Evolutionary conservation across 2,113 vertebrate genomes (phyloP).

Genomic region (Clarias gariepinus): DNA sequence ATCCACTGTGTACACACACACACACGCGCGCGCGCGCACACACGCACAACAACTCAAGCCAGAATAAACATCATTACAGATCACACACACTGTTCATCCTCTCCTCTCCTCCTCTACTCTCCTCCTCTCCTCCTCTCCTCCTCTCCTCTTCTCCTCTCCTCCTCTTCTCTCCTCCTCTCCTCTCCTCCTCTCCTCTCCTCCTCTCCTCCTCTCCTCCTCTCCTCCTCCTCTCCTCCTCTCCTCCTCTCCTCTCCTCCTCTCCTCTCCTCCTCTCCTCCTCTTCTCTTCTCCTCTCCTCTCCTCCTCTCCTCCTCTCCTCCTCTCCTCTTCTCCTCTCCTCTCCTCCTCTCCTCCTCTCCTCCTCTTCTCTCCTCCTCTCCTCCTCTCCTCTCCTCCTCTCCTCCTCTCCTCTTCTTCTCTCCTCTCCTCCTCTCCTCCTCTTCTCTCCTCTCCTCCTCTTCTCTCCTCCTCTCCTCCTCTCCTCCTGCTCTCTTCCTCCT

Average conservation of each 20-base stretch:
- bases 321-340: not conserved
- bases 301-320: no score
- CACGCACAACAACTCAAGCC: not conserved
- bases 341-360: no score
- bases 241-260: not conserved
- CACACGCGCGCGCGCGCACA: slow-evolving; percentile 24
- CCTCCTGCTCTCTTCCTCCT: no score
- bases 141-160: not conserved
- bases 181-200: rapidly evolving
- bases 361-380: not conserved
- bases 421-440: no score
- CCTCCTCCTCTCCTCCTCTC: not conserved
- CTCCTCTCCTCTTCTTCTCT: not conserved
- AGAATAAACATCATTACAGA: slow-evolving; percentile 31
- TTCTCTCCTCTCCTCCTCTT: not conserved
- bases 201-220: not conserved
- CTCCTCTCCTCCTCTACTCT: not conserved
- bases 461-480: no score
- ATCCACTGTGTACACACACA: slow-evolving; percentile 3
- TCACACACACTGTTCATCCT: slow-evolving; percentile 1
- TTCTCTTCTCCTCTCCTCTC: not conserved
- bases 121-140: not conserved
- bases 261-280: not conserved
- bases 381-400: not conserved
- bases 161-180: no score